Base-by-base conservation (phyloP, 2,888 invertebrate genomes). In the Taphrorychus bicolor region DNA sequence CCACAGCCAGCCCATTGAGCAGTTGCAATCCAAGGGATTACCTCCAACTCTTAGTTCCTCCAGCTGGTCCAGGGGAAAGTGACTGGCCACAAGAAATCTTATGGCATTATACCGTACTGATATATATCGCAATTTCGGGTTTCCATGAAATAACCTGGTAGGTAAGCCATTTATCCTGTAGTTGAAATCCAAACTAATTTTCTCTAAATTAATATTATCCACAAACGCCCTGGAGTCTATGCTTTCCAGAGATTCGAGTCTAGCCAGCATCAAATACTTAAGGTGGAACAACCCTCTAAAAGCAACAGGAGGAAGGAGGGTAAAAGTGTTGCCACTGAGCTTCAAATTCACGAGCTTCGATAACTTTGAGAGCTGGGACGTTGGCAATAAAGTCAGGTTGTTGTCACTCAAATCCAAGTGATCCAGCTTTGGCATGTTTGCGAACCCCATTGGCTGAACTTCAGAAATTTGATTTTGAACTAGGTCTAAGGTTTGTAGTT, bases 1-100 rank as follows among this genome's bases (percentile, higher is more conserved):
- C 92, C 93, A 93, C 48, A 95, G 83, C 95, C 95, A 95, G 70
- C 92, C 85, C 67, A 95, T 83, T 57, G 94, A 93, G 79, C 95
- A 95, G 82, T 95, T 95, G 82, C 95, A 95, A 68, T 89, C 86
- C 71, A 95, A 85, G 0, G 94, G 94, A 83, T 95, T 94, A 23
- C 93, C 92, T 24, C 92, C 91, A 59, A 95, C 85, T 73, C 90
- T 88, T 24, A 95, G 84, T 67, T 87, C 87, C 77, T 88, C 87
- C 73, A 95, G 83, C 74, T 90, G 89, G 78, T 94, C 93, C 75
- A 94, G 86, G 23, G 93, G 94, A 77, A 93, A 93, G 80, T 93
- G 91, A 22, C 90, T 90, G 0, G 91, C 91, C 78, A 92, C 93
- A 5, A 94, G 83, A 0, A 91, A 89, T 74, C 88, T 87, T 68